Evolutionary conservation across 2,888 invertebrate genomes (phyloP).

Genomic region (Nephrotoma guestfalica): DNA sequence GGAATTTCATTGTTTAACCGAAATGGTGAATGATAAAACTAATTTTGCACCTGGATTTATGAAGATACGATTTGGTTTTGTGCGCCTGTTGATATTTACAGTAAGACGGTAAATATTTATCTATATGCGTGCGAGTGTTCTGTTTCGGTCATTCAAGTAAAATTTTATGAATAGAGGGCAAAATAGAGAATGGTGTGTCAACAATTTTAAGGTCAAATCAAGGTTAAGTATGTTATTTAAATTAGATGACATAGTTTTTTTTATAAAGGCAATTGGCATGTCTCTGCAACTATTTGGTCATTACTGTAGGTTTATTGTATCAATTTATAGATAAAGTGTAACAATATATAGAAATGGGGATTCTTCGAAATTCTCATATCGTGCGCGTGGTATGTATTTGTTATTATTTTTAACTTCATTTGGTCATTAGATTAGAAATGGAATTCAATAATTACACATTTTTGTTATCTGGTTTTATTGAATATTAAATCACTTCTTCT

Average conservation of each 20-base stretch:
- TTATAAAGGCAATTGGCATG: neutral
- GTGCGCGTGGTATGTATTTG: neutral
- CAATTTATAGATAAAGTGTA: neutral
- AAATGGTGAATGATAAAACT: neutral
- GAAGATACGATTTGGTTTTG: neutral
- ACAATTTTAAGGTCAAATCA: too few species aligned
- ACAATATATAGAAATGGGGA: neutral
- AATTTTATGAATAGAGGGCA: too few species aligned
- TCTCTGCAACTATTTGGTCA: neutral
- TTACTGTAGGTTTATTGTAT: neutral
- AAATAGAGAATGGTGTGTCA: too few species aligned
- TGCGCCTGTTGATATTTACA: neutral
- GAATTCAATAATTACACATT: neutral
- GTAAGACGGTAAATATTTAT: neutral
- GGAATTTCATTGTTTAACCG: neutral
- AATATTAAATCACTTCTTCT: neutral
- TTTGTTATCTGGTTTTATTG: neutral
- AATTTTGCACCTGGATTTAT: neutral
- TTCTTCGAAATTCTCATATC: neutral
- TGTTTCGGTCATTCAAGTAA: too few species aligned
- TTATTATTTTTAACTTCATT: neutral
- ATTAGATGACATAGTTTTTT: too few species aligned
- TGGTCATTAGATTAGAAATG: neutral
- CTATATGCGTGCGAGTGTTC: neutral
- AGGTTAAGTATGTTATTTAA: too few species aligned